Conservation (phyloP, 2,888 invertebrate genomes). For the Melieria picta region DNA sequence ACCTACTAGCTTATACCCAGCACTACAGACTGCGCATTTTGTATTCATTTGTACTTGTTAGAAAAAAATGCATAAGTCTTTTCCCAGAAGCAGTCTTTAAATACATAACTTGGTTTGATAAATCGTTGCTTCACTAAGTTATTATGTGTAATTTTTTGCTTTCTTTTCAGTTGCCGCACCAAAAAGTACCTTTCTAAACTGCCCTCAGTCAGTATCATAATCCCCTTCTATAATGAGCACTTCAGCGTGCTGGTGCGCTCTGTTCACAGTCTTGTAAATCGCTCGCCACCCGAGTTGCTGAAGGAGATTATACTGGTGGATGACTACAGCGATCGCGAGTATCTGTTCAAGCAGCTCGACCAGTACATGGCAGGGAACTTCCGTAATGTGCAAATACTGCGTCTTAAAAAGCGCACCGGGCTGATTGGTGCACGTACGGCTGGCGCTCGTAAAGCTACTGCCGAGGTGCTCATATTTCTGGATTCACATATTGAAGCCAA, state of each 20-base stretch:
- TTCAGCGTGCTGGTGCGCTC: conserved; percentile 86
- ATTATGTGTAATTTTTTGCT: background rate
- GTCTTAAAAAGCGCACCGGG: conserved; percentile 79
- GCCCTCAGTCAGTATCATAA: conserved; percentile 86
- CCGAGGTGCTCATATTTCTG: conserved; percentile 85
- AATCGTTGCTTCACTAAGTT: background rate
- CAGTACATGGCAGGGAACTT: conserved; percentile 77
- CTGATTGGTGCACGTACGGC: conserved; percentile 88
- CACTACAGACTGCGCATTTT: background rate
- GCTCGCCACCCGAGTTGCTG: conserved; percentile 85
- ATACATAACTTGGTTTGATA: no score
- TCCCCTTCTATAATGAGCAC: conserved; percentile 95
- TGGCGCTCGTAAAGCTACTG: conserved; percentile 82
- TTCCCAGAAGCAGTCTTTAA: no score
- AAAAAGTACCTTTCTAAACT: conserved; percentile 57
- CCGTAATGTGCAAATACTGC: conserved; percentile 80
- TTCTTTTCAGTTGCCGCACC: conserved; percentile 51
- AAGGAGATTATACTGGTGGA: conserved; percentile 92
- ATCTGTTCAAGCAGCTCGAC: conserved; percentile 78
- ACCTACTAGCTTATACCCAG: no score
- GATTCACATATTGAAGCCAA: conserved; percentile 94
- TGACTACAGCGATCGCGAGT: conserved; percentile 83
- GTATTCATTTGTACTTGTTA: background rate
- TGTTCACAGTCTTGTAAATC: conserved; percentile 81
- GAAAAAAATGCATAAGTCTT: no score